phyloP scores from a whole-genome alignment of 2,113 vertebrate species.

The Ictidomys tridecemlineatus region DNA sequence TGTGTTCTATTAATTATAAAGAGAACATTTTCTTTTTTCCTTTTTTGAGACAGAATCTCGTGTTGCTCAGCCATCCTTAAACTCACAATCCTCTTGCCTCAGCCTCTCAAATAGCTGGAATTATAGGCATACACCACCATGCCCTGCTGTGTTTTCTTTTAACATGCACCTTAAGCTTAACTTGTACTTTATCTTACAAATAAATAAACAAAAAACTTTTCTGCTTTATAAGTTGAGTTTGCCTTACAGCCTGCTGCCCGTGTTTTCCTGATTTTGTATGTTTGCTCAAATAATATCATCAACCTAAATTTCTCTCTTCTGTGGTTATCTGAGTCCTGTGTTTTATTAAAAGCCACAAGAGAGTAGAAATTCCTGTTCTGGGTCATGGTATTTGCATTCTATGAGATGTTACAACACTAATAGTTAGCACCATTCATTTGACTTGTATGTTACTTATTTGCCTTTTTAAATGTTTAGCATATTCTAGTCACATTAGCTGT shows the following conservation, averaged over 20 bases:
- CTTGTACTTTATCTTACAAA: neutral
- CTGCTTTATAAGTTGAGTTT: neutral
- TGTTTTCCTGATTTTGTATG: neutral
- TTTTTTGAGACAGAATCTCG: neutral
- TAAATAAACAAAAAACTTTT: neutral
- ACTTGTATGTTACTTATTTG: neutral
- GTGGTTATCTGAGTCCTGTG: neutral
- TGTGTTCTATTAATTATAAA: neutral
- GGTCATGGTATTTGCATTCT: neutral
- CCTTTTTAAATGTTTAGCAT: neutral
- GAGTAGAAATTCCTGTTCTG: neutral
- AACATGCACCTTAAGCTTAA: slow-evolving; percentile 3
- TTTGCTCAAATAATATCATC: neutral
- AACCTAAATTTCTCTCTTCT: neutral
- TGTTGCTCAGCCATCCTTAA: neutral
- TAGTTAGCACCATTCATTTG: neutral
- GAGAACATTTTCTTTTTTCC: neutral
- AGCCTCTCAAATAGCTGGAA: neutral
- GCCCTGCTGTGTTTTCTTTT: neutral
- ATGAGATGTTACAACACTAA: neutral
- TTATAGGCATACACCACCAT: no score
- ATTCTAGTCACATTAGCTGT: neutral
- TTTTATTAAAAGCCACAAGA: neutral
- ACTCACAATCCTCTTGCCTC: neutral
- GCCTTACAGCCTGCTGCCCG: neutral